A percentile compares a stretch with the other conserved stretches of the same genome.
Conservation (phyloP, 2,888 invertebrate species). For the Pterobdella sp. region DNA sequence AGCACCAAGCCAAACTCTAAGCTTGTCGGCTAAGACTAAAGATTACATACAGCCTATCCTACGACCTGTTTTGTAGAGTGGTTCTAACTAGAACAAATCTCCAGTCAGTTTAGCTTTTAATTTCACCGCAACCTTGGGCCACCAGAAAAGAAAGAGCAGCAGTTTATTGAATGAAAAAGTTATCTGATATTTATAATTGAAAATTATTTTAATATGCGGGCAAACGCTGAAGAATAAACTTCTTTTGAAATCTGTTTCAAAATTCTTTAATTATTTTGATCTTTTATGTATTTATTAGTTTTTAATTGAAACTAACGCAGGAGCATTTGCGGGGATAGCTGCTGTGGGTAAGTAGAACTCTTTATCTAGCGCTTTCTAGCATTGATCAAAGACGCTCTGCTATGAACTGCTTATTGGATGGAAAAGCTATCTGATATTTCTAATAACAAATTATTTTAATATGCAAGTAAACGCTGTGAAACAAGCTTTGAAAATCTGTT, state of each 20-base stretch:
- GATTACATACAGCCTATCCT: no score
- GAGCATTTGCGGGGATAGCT: no score
- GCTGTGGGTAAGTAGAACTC: no score
- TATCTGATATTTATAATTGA: neutral
- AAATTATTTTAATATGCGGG: neutral
- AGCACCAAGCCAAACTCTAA: no score
- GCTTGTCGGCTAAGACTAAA: no score
- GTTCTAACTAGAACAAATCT: no score
- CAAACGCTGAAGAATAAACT: neutral
- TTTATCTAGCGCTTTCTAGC: no score
- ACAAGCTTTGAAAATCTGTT: neutral
- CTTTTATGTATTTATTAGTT: neutral
- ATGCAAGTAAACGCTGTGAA: neutral
- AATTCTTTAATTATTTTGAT: neutral
- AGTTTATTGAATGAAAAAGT: neutral
- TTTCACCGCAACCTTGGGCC: neutral
- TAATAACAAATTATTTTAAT: neutral
- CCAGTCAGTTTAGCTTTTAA: no score
- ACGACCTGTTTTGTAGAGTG: no score
- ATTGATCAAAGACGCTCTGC: no score
- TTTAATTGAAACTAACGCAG: no score
- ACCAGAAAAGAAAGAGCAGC: neutral
- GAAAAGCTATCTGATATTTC: neutral
- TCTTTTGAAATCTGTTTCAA: neutral
- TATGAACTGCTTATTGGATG: neutral